Percentiles rank a stretch among this genome's conserved stretches.
These are phyloP conservation scores for Campylomormyrus tamandua DNA, from an alignment of 2,113 vertebrate genomes.

Conservation along the genomic window DNA sequence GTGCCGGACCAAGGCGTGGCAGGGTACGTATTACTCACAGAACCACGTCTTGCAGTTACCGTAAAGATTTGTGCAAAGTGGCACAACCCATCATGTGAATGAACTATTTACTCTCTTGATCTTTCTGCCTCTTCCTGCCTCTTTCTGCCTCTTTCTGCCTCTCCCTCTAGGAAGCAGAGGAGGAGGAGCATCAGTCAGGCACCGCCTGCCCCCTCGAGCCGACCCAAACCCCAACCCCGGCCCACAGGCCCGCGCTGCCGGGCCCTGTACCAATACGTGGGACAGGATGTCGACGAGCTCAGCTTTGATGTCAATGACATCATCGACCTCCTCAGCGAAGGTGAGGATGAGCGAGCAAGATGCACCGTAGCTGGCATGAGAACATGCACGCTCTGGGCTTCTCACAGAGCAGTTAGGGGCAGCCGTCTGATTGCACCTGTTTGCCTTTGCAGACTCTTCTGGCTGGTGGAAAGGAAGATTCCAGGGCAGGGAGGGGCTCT, in stretches of 20 bases:
- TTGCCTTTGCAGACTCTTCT: conserved; percentile 63
- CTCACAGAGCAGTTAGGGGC: background rate
- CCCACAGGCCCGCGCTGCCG: conserved; percentile 63
- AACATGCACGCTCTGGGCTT: background rate
- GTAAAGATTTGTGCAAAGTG: background rate
- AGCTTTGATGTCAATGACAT: conserved; percentile 80
- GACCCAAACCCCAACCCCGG: conserved; percentile 66
- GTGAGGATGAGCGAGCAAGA: conserved; percentile 45
- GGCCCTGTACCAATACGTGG: conserved; percentile 80
- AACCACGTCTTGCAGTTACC: background rate
- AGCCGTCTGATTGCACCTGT: background rate
- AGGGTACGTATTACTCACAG: conserved; percentile 60
- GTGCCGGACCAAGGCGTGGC: conserved; percentile 91
- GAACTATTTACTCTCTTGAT: background rate
- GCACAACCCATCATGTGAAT: background rate
- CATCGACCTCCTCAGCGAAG: conserved; percentile 80
- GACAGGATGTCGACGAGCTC: conserved; percentile 89
- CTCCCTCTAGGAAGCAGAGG: conserved; percentile 69
- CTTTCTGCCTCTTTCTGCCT: background rate
- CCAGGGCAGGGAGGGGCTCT: conserved; percentile 79
- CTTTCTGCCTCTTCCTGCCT: background rate
- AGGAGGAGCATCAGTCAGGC: conserved; percentile 72
- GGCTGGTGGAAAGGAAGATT: conserved; percentile 94
- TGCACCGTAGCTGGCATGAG: background rate
- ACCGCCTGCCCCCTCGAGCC: conserved; percentile 59